phyloP scores from a whole-genome alignment of 2,888 invertebrate genomes.

The Congeria kusceri region DNA sequence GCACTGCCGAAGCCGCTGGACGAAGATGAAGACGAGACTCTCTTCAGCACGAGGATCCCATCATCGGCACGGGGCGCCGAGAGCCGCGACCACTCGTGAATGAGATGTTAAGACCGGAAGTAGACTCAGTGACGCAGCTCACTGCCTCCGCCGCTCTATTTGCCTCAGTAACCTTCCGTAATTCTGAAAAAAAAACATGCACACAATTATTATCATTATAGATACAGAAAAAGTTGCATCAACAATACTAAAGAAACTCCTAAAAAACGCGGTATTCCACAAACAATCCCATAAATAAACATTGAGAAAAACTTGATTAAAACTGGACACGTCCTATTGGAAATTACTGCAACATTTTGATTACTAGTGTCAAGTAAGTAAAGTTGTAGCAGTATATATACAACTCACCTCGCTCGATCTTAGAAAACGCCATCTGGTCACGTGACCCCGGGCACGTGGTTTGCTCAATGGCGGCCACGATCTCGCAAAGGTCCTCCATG shows the following conservation, averaged over 20 bases:
- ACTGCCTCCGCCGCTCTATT: slow-evolving; percentile 7
- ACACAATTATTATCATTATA: no score
- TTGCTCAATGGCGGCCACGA: slow-evolving; percentile 25
- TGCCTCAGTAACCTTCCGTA: slow-evolving; percentile 25
- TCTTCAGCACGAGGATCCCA: slow-evolving; percentile 49
- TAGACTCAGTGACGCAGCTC: not conserved
- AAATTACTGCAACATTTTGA: no score
- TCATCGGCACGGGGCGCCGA: slow-evolving; percentile 42
- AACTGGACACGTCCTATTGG: no score
- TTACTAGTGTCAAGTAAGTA: no score
- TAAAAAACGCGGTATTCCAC: no score
- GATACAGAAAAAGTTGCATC: no score
- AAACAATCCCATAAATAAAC: no score
- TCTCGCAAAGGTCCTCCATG: slow-evolving; percentile 38
- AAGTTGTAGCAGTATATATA: no score
- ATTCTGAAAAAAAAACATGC: slow-evolving; percentile 42
- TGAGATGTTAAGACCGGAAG: not conserved
- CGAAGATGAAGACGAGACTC: slow-evolving; percentile 41
- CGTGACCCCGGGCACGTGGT: slow-evolving; percentile 31
- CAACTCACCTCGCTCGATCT: slow-evolving; percentile 38
- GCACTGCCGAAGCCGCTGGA: slow-evolving; percentile 57
- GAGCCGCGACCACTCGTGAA: not conserved
- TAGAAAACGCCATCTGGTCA: slow-evolving; percentile 31
- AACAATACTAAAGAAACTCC: no score
- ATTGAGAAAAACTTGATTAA: no score